These are phyloP conservation scores for Gavia stellata DNA, from an alignment of 2,113 vertebrate species.

Conservation along the genomic window DNA sequence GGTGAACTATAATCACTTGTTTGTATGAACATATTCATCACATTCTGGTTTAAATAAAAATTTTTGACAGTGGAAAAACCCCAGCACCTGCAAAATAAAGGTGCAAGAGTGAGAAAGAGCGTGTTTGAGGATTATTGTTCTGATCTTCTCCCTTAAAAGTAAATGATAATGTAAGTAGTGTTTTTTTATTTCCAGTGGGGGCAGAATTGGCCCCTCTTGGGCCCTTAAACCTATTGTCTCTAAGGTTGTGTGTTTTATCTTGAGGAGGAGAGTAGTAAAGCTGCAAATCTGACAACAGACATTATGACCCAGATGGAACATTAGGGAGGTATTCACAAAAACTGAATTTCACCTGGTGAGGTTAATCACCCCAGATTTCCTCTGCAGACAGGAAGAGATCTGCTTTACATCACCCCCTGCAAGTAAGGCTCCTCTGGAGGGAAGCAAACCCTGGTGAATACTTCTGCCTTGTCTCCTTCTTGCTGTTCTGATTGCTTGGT, in stretches of 20 bases:
- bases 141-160: neutral
- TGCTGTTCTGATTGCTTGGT: neutral
- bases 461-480: neutral
- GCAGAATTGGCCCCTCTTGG: neutral
- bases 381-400: neutral
- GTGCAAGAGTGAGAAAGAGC: neutral
- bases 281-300: conserved; percentile 10
- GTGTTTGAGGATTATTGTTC: neutral
- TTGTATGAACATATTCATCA: neutral
- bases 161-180: neutral
- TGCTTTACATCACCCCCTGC: conserved; percentile 30
- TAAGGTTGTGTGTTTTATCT: conserved; percentile 12
- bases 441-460: neutral
- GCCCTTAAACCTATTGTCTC: neutral
- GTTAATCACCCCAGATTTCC: conserved; percentile 27
- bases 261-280: neutral
- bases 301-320: conserved; percentile 6
- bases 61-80: neutral
- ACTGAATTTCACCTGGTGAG: conserved; percentile 9
- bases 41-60: neutral
- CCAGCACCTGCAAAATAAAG: neutral
- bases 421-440: neutral
- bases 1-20: neutral
- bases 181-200: neutral
- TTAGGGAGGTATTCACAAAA: conserved; percentile 17